Base-by-base conservation (phyloP, 2,113 vertebrate genomes). In the Malurus melanocephalus region DNA sequence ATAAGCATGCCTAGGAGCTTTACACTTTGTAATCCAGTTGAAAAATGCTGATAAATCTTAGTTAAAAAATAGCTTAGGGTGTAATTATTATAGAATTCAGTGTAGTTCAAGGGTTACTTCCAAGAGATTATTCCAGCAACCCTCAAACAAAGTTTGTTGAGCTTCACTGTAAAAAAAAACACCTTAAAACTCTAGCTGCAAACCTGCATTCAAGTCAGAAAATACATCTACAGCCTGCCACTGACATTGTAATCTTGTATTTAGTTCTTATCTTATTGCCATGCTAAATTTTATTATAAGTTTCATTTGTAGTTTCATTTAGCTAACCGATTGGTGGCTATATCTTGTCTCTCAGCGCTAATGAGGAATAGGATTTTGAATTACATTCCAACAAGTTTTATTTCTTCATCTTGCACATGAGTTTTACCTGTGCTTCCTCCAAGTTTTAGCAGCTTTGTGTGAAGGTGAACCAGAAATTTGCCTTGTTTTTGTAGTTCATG, bases 1-100 rank as follows among this genome's bases (percentile, higher is more conserved):
- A 49, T 87, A 88, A 85, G 68, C 46, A 42, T 68, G 79, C 69
- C 92, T 91, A 56, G 68, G 43, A 94, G 90, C 82, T 93, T 88
- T 68, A 92, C 43, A 83, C 27, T 96, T 88, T 5, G 24, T 88
- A 85, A 91, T 59, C 53, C 80, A 51, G 51, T 79, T 89, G 40
- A 73, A 84, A 95, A 96, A 91, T 46, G 79, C 55, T 93, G 88
- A 95, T 93, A 96, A 97, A 75, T 79, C 86, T 82, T 93, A 93
- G 93, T 86, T 96, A 88, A 95, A 96, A 94, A 89, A 93, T 92
- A 93, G 65, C 69, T 72, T 78, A 46, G 49, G 33, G 71, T 91
- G 40, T 67, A 91, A 92, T n/a, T 68, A 92, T 93, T 85, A 59
- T 45, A 93, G 13, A 59, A 60, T 74, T 91, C 48, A 33, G 10